phyloP scores from a whole-genome alignment of 1,140 invertebrate genomes.

The Cotesia typhae region DNA sequence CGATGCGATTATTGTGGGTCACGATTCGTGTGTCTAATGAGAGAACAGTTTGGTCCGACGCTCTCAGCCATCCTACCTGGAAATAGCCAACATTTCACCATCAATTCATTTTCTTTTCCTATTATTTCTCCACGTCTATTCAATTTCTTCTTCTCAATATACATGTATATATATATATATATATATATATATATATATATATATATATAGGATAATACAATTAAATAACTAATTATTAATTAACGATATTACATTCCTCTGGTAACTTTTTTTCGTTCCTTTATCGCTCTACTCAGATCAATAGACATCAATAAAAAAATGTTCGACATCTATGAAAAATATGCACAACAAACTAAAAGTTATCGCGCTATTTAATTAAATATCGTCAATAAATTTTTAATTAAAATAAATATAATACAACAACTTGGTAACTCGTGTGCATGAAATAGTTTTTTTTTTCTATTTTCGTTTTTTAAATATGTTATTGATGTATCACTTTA shows the following conservation, averaged over 20 bases:
- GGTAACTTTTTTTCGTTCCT: not conserved
- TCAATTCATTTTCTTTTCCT: not conserved
- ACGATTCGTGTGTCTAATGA: conserved; percentile 85
- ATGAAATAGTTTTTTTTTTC: not conserved
- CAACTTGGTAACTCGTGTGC: not conserved
- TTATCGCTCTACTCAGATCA: not conserved
- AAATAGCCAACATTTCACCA: conserved; percentile 46
- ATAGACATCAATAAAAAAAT: not conserved
- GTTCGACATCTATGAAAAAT: not conserved
- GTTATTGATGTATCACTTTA: no score
- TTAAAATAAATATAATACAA: conserved; percentile 19
- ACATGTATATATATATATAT: no score
- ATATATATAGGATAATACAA: no score
- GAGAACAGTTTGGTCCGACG: conserved; percentile 88
- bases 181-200: no score
- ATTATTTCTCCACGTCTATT: not conserved
- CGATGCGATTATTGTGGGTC: conserved; percentile 86
- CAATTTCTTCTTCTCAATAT: not conserved
- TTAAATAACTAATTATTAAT: not conserved
- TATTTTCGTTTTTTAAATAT: not conserved
- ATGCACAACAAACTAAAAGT: not conserved
- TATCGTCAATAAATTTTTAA: conserved; percentile 17
- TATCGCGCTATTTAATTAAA: conserved; percentile 9
- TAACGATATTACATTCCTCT: conserved; percentile 4
- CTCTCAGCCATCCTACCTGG: conserved; percentile 91